phyloP scores from a whole-genome alignment of 2,113 vertebrate genomes.

The Apteryx owenii region DNA sequence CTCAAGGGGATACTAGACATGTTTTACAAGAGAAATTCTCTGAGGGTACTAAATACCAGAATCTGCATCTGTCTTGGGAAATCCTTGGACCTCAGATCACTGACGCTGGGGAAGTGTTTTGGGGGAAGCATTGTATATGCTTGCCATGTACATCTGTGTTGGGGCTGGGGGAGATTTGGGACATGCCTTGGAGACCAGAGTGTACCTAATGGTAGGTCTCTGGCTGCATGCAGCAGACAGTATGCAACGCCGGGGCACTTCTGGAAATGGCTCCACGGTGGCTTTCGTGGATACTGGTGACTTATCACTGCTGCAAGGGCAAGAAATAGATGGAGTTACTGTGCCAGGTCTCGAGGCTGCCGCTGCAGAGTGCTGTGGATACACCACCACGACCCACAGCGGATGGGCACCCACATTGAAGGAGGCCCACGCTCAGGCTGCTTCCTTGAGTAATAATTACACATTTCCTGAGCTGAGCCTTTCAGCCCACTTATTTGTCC shows the following conservation, averaged over 20 bases:
- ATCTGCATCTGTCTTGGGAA: background rate
- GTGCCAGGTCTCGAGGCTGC: background rate
- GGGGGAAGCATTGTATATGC: background rate
- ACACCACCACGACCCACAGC: background rate
- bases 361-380: background rate
- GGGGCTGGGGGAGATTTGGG: background rate
- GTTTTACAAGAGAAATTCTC: background rate
- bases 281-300: background rate
- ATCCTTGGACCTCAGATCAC: background rate
- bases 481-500: background rate
- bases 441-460: background rate
- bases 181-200: background rate
- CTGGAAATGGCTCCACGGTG: background rate
- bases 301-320: rapidly evolving
- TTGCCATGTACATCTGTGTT: background rate
- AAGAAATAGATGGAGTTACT: background rate
- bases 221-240: background rate
- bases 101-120: background rate
- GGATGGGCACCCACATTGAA: background rate
- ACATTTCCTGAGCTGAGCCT: background rate
- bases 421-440: background rate
- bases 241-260: background rate
- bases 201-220: background rate
- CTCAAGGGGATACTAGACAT: background rate
- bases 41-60: background rate